Percentiles rank a stretch among this genome's conserved stretches.
These are phyloP conservation scores for Crax fasciolata DNA, from an alignment of 2,797 vertebrate genomes.

Conservation along the genomic window DNA sequence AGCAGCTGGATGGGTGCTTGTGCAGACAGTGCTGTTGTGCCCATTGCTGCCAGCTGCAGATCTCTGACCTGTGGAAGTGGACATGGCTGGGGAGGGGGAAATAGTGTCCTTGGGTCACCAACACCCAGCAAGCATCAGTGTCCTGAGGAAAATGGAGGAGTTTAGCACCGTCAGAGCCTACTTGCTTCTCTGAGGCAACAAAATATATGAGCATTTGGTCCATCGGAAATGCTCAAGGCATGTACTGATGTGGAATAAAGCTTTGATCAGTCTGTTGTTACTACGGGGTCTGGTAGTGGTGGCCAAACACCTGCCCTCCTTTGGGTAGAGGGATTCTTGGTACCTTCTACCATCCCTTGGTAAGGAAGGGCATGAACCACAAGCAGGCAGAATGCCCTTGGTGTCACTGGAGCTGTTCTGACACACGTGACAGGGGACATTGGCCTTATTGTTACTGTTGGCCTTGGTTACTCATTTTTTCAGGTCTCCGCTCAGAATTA, in stretches of 20 bases:
- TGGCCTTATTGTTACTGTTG: background rate
- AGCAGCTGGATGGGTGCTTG: background rate
- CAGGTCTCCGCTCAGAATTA: slow-evolving; percentile 42
- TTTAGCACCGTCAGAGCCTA: background rate
- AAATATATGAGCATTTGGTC: background rate
- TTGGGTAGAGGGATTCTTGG: background rate
- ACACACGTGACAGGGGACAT: fast-evolving
- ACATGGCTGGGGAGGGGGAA: background rate
- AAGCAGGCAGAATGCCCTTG: background rate
- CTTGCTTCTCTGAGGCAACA: background rate
- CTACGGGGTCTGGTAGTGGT: background rate
- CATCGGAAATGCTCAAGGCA: background rate
- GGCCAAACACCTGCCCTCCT: background rate
- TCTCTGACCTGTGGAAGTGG: background rate
- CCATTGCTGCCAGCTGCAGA: background rate
- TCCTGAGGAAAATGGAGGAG: background rate
- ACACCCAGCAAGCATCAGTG: background rate
- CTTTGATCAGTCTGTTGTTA: background rate
- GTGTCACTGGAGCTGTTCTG: background rate
- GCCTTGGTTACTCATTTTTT: slow-evolving; percentile 16
- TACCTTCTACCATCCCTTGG: background rate
- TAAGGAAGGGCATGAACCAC: background rate
- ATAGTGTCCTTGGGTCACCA: background rate
- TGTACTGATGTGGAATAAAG: background rate
- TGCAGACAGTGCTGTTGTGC: background rate